A percentile compares a stretch with the other conserved stretches of the same genome.
These are phyloP conservation scores for Brenthis hecate DNA, from an alignment of 2,888 invertebrate species.

Conservation along the genomic window DNA sequence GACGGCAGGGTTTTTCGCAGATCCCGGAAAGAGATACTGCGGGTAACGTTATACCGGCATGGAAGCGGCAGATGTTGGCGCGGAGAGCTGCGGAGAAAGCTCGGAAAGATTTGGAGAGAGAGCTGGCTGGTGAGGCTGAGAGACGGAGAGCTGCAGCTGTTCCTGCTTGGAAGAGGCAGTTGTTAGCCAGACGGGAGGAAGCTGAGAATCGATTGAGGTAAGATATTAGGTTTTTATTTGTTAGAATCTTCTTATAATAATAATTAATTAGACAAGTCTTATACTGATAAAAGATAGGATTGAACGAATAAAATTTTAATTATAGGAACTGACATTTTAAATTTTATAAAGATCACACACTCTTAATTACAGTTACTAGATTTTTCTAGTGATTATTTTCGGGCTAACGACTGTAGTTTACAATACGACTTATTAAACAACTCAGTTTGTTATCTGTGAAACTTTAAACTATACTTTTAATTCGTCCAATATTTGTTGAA, in stretches of 20 bases:
- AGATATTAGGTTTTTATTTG: conserved; percentile 41
- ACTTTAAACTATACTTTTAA: no score
- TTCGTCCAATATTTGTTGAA: no score
- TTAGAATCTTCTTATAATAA: no score
- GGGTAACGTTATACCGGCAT: conserved; percentile 94
- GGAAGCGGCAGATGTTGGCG: conserved; percentile 98
- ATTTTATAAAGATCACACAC: background rate
- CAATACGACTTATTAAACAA: no score
- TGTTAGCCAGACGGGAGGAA: conserved; percentile 91
- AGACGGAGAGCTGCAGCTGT: conserved; percentile 92
- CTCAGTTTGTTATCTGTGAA: no score
- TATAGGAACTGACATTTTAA: background rate
- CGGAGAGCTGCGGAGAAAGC: conserved; percentile 97
- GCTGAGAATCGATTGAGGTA: conserved; percentile 89
- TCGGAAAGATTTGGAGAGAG: conserved; percentile 93
- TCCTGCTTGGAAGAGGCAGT: conserved; percentile 96
- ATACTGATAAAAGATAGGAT: no score
- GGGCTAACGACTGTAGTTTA: no score
- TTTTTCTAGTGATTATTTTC: no score
- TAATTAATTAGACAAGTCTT: no score
- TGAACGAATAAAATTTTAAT: no score
- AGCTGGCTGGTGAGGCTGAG: conserved; percentile 91
- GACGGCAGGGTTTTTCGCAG: conserved; percentile 83
- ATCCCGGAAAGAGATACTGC: conserved; percentile 94
- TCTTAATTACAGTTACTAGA: no score